phyloP scores from a whole-genome alignment of 2,888 invertebrate genomes.

The Acleris literana region DNA sequence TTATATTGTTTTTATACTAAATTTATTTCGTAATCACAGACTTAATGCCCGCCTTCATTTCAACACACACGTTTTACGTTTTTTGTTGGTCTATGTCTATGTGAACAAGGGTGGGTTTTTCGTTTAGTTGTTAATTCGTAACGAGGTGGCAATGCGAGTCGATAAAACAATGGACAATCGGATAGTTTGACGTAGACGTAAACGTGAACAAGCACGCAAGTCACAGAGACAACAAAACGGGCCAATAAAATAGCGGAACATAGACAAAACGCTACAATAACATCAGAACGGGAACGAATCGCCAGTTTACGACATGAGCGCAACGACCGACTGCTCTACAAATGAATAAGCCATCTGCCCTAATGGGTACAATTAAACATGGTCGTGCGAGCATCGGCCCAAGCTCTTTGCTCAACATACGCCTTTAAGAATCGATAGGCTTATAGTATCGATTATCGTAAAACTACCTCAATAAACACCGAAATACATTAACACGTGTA shows the following conservation, averaged over 20 bases:
- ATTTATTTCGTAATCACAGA: constrained; percentile 56
- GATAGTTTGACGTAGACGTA: constrained; percentile 54
- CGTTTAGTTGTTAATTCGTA: background rate
- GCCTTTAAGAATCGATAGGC: constrained; percentile 60
- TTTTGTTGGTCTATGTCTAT: background rate
- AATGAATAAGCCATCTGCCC: constrained; percentile 84
- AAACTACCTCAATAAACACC: background rate
- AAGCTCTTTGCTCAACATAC: constrained; percentile 62
- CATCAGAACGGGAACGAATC: constrained; percentile 82
- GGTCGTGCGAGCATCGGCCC: constrained; percentile 63
- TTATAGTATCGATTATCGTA: constrained; percentile 40
- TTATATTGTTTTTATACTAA: constrained; percentile 63
- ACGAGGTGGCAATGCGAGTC: constrained; percentile 25
- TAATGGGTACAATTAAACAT: constrained; percentile 83
- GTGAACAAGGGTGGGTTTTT: constrained; percentile 1
- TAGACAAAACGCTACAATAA: constrained; percentile 84
- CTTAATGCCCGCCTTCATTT: constrained; percentile 49
- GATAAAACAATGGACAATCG: constrained; percentile 37
- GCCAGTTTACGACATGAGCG: constrained; percentile 81
- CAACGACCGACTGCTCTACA: constrained; percentile 82
- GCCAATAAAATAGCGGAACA: constrained; percentile 79
- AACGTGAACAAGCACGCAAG: constrained; percentile 60
- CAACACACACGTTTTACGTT: constrained; percentile 32
- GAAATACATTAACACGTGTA: no score
- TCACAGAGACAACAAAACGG: constrained; percentile 76